Evolutionary conservation across 2,888 invertebrate genomes (phyloP), one percentile per base, ranked within the genome.

Genomic region (Augiades crinisus): DNA sequence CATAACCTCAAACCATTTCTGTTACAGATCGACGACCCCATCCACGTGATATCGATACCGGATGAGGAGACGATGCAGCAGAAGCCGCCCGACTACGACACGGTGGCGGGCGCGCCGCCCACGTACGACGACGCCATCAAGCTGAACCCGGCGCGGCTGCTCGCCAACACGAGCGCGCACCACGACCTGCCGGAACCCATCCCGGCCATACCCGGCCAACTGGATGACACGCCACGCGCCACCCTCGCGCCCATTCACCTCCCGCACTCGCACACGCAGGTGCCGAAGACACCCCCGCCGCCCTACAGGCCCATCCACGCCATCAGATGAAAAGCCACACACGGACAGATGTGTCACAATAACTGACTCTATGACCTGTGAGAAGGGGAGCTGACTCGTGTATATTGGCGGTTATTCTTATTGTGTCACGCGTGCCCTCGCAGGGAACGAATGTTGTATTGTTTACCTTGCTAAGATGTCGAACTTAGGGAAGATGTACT

Each of bases 71-170:
- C 90, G 55, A 90, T 91, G 76, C 89, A 92, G 65, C 93, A 93
- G 68, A 94, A 94, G 72, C 94, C 94, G 24, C 94, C 94, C 1
- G 94, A 94, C 73, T 94, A 94, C 78, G 93, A 94, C 68, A 91
- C 92, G 5, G 93, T 94, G 46, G 92, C 93, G 5, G 93, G 93
- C 30, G 92, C 92, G 53, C 94, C 94, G 55, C 94, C 94, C 1
- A 92, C 92, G 12, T 94, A 94, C 77, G 93, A 94, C 71, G 94
- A 94, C 68, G 94, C 94, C 38, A 93, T 94, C 67, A 93, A 93
- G 75, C 81, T 94, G 56, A 92, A 92, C 81, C 93, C 94, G 12
- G 89, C 91, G 59, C 83, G 91, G 33, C 78, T 92, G 54, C 74
- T 91, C 50, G 81, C 83, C 3, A 75, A 84, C 47, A 70, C 77